A percentile compares a stretch with the other conserved stretches of the same genome.
phyloP scores from a whole-genome alignment of 2,797 vertebrate species.

The Helicolenus hilgendorfi region DNA sequence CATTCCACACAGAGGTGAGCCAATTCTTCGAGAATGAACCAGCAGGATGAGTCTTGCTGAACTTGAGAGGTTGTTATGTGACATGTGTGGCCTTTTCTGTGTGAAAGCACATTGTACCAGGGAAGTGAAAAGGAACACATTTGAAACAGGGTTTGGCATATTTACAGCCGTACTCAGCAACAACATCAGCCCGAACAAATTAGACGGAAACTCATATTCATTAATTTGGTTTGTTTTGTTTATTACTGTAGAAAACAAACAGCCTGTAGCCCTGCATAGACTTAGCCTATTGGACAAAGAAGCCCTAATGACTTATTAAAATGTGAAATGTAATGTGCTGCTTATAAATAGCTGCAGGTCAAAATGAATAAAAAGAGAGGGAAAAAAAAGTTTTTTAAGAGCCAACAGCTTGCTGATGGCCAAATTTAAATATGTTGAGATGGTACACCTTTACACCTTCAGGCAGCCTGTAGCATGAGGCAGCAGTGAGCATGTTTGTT shows the following conservation, averaged over 20 bases:
- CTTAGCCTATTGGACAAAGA: slow-evolving; percentile 25
- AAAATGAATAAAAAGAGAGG: neutral
- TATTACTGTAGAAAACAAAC: slow-evolving; percentile 32
- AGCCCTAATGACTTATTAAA: slow-evolving; percentile 19
- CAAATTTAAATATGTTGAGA: slow-evolving; percentile 13
- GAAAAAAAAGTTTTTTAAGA: neutral
- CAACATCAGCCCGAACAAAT: neutral
- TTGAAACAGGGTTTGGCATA: neutral
- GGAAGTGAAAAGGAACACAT: slow-evolving; percentile 5
- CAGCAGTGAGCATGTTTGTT: neutral
- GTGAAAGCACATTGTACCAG: neutral
- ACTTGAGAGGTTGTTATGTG: neutral
- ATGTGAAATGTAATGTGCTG: neutral
- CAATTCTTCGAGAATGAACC: slow-evolving; percentile 27
- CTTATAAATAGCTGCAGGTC: slow-evolving; percentile 35
- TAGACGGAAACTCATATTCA: neutral
- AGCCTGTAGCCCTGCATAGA: neutral
- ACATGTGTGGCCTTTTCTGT: neutral
- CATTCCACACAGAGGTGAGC: slow-evolving; percentile 22
- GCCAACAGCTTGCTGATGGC: slow-evolving; percentile 12
- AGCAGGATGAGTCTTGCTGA: neutral
- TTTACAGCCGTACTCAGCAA: neutral
- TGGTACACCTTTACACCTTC: neutral
- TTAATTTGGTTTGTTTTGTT: slow-evolving; percentile 29
- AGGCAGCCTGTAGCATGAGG: neutral